These are phyloP conservation scores for Spea multiplicata DNA, from an alignment of 2,113 vertebrate species.

Conservation along the genomic window DNA sequence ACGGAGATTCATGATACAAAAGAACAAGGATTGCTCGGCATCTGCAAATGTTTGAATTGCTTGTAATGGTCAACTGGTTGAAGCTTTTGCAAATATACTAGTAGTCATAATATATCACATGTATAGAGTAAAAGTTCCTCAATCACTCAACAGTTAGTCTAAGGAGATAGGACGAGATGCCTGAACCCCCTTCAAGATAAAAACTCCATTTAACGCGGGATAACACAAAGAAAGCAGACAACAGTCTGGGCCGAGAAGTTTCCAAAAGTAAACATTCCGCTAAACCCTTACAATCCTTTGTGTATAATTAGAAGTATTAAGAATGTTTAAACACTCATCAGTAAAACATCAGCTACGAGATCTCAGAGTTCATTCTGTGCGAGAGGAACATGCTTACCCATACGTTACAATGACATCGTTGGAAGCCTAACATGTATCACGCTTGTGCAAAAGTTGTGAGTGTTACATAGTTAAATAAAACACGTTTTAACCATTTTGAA, in stretches of 20 bases:
- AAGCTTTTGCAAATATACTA: conserved; percentile 43
- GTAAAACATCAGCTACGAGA: neutral
- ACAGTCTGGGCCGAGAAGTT: neutral
- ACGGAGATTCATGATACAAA: conserved; percentile 31
- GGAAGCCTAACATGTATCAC: neutral
- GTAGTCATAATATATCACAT: conserved; percentile 36
- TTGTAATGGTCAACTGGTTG: conserved; percentile 17
- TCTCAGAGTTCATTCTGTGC: neutral
- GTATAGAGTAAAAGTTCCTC: conserved; percentile 17
- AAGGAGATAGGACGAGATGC: conserved; percentile 17
- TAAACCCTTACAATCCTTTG: conserved; percentile 34
- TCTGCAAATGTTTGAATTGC: conserved; percentile 41
- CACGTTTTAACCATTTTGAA: neutral
- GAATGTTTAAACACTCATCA: conserved; percentile 25
- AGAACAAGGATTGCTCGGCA: conserved; percentile 39
- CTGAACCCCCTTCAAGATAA: neutral
- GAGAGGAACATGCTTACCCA: neutral
- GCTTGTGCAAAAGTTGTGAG: neutral
- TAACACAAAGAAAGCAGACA: conserved; percentile 38
- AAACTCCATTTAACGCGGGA: conserved; percentile 15
- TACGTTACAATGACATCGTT: neutral
- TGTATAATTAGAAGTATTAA: conserved; percentile 42
- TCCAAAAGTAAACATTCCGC: conserved; percentile 23
- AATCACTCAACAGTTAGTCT: conserved; percentile 32
- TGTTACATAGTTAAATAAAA: neutral